A percentile compares a stretch with the other conserved stretches of the same genome.
Evolutionary conservation across 2,888 invertebrate species (phyloP).

Genomic region (Nebria brevicollis): DNA sequence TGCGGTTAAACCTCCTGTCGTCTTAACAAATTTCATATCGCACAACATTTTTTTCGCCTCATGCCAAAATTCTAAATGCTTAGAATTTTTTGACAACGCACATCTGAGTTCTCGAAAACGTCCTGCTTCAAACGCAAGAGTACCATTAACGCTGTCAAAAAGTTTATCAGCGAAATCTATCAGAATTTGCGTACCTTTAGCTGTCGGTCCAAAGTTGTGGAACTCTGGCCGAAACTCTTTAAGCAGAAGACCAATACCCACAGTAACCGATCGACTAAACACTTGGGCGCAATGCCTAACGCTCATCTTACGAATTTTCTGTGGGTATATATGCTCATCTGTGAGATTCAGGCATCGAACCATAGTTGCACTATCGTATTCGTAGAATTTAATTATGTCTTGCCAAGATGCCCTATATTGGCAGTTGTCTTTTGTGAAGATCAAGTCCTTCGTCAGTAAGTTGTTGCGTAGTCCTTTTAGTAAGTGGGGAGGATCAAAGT

Average conservation of each 20-base stretch:
- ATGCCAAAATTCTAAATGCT: constrained; percentile 8
- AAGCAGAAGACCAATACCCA: background rate
- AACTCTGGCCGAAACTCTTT: background rate
- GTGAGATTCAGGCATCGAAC: background rate
- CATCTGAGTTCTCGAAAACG: background rate
- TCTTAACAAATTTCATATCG: too few relatives aligned
- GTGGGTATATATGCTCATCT: background rate
- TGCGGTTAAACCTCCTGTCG: too few relatives aligned
- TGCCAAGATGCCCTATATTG: too few relatives aligned
- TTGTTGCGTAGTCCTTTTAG: too few relatives aligned
- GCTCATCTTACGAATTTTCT: background rate
- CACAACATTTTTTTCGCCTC: background rate
- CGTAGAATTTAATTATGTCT: constrained; percentile 49
- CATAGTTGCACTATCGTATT: background rate
- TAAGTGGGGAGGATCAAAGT: too few relatives aligned
- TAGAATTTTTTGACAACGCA: background rate
- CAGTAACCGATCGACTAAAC: background rate
- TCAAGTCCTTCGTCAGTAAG: too few relatives aligned
- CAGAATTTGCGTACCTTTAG: background rate
- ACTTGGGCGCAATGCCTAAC: constrained; percentile 6
- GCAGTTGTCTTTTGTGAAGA: too few relatives aligned
- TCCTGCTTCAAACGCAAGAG: too few relatives aligned
- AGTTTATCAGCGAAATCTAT: background rate
- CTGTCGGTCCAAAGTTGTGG: background rate
- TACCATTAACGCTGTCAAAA: constrained; percentile 1